phyloP scores from a whole-genome alignment of 2,888 invertebrate species.

The Pilophorus perplexus region DNA sequence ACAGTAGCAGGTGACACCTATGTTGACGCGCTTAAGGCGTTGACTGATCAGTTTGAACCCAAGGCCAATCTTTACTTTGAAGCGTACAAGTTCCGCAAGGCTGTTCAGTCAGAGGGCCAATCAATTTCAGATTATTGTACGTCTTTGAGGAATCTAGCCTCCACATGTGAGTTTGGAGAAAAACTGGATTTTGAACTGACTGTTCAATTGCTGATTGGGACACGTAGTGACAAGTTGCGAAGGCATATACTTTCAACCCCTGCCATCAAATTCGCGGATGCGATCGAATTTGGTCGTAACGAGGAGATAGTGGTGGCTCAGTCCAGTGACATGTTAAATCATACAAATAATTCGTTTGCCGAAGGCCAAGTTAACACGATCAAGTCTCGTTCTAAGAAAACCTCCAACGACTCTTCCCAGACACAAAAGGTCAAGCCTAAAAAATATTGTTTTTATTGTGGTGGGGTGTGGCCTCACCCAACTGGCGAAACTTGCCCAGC shows the following conservation, averaged over 20 bases:
- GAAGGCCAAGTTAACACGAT: neutral
- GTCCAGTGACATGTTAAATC: neutral
- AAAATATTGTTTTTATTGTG: neutral
- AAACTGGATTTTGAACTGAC: neutral
- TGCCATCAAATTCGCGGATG: neutral
- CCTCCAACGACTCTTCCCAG: no score
- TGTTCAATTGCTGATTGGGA: neutral
- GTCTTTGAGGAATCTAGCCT: neutral
- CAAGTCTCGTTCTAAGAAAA: neutral
- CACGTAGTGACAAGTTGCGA: neutral
- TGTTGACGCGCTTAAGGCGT: neutral
- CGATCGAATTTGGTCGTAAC: neutral
- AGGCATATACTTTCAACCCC: neutral
- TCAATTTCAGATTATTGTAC: neutral
- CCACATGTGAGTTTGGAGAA: neutral
- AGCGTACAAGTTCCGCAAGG: slow-evolving; percentile 9
- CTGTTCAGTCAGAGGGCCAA: neutral
- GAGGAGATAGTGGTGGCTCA: neutral
- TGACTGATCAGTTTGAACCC: neutral
- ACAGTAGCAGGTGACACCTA: neutral
- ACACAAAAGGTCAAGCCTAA: no score
- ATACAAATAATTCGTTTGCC: neutral
- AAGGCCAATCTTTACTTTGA: neutral
- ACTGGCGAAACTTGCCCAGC: neutral
- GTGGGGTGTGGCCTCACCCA: neutral